A percentile compares a stretch with the other conserved stretches of the same genome.
Evolutionary conservation across 1,140 invertebrate genomes (phyloP).

Genomic region (Phthorimaea operculella): DNA sequence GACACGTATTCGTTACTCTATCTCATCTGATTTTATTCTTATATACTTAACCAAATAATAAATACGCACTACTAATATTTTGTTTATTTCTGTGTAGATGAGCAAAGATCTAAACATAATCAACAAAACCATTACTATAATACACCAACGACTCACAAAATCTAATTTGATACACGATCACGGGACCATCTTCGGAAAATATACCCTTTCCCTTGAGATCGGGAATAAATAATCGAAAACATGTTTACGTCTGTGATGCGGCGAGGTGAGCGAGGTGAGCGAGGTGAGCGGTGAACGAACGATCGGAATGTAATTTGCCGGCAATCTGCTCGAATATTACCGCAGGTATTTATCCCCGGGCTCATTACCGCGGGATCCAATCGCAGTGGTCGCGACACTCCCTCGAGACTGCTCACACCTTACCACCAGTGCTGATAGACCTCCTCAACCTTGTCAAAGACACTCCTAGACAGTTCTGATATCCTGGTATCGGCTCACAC

Average conservation of each 20-base stretch:
- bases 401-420: constrained; percentile 22
- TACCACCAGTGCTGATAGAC: too few species aligned
- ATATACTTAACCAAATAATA: too few species aligned
- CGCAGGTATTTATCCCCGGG: constrained; percentile 35
- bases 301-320: constrained; percentile 26
- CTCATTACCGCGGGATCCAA: constrained; percentile 46
- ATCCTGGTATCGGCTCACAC: too few species aligned
- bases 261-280: constrained; percentile 10
- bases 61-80: too few species aligned
- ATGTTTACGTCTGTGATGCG: constrained; percentile 26
- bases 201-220: constrained; percentile 6
- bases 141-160: not conserved
- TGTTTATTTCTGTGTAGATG: too few species aligned
- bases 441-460: too few species aligned
- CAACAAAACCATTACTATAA: too few species aligned
- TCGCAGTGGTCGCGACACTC: constrained; percentile 34
- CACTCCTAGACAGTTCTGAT: too few species aligned
- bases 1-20: too few species aligned
- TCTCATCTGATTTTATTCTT: too few species aligned
- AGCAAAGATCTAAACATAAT: too few species aligned
- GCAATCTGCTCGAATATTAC: constrained; percentile 29
- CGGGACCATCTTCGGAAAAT: not conserved
- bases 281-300: constrained; percentile 3
- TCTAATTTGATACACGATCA: constrained; percentile 1
- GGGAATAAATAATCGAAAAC: constrained; percentile 29